These are phyloP conservation scores for Cephus sareptanus DNA, from an alignment of 2,888 invertebrate species.

Conservation along the genomic window DNA sequence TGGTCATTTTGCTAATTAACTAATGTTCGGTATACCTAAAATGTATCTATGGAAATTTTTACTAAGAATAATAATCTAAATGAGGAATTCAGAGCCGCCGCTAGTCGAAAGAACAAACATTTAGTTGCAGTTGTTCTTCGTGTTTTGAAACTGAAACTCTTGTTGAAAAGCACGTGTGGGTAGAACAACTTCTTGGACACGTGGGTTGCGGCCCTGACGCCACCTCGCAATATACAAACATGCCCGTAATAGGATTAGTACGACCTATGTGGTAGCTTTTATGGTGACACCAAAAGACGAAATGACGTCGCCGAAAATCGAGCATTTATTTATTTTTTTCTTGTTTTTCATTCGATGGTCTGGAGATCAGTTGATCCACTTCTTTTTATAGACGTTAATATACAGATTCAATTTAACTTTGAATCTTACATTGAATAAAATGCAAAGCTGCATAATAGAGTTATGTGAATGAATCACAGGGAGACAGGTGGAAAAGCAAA, in stretches of 20 bases:
- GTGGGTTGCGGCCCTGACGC: slow-evolving; percentile 50
- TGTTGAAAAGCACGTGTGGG: slow-evolving; percentile 41
- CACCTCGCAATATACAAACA: slow-evolving; percentile 37
- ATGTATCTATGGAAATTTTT: background rate
- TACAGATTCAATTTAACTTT: background rate
- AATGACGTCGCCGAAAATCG: background rate
- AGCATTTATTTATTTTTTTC: background rate
- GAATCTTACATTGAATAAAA: background rate
- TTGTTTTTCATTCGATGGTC: background rate
- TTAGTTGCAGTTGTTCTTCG: background rate
- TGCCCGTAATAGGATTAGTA: slow-evolving; percentile 34
- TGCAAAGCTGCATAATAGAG: background rate
- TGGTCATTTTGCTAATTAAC: background rate
- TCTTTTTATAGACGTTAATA: background rate
- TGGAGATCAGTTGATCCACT: background rate
- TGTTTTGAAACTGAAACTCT: background rate
- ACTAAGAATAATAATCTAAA: background rate
- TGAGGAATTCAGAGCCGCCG: background rate
- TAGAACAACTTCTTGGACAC: slow-evolving; percentile 52
- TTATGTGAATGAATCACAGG: background rate
- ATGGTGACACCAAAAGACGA: background rate
- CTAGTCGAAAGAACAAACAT: background rate
- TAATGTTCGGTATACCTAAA: background rate
- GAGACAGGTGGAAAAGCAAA: background rate
- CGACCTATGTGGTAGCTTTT: background rate